These are phyloP conservation scores for Crotalus horridus DNA, from an alignment of 2,113 vertebrate species.

Conservation along the genomic window DNA sequence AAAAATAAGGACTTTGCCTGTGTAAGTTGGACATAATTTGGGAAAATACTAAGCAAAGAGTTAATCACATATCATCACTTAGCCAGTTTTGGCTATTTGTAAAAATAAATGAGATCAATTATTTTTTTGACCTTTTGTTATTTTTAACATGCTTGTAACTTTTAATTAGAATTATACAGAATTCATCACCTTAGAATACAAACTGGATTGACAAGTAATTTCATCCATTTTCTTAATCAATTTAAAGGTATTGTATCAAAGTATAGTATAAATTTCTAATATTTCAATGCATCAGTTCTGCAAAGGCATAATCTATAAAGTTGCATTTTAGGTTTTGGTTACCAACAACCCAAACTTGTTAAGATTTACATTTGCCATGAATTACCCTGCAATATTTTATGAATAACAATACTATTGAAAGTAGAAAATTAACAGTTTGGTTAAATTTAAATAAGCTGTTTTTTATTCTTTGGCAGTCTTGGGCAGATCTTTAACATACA, in stretches of 20 bases:
- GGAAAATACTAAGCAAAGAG: background rate
- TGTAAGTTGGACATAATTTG: background rate
- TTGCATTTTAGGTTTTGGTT: background rate
- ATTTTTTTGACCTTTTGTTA: background rate
- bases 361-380: background rate
- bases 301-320: background rate
- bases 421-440: background rate
- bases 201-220: background rate
- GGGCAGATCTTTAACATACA: conserved; percentile 31
- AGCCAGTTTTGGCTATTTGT: background rate
- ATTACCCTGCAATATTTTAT: conserved; percentile 18
- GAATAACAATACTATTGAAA: background rate
- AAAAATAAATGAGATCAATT: background rate
- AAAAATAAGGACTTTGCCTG: background rate
- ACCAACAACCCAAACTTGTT: background rate
- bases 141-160: background rate
- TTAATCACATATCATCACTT: background rate
- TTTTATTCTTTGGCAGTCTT: background rate
- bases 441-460: background rate
- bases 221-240: background rate
- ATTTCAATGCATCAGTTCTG: background rate
- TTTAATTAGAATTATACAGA: background rate
- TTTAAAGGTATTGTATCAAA: conserved; percentile 25
- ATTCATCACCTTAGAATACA: background rate
- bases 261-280: background rate